Evolutionary conservation across 2,113 vertebrate species (phyloP).

Genomic region (rat (Rattus norvegicus)): GRCr8 NC_086020.1:47955501-47956000

Average conservation of each 20-base stretch:
- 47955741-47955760: background rate
- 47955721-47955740: background rate
- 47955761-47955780: background rate
- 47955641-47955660: background rate
- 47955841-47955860: background rate
- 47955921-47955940: background rate
- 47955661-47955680: background rate
- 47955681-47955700: background rate
- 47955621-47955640: background rate
- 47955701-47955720: background rate
- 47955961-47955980: too few species aligned
- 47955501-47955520: background rate
- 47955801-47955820: background rate
- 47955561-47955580: background rate
- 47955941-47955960: background rate
- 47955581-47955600: background rate
- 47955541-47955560: background rate
- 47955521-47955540: background rate
- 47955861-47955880: background rate
- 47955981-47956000: background rate
- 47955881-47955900: background rate
- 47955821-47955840: background rate
- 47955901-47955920: background rate
- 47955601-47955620: background rate
- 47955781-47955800: background rate